Evolutionary conservation across 2,888 invertebrate species (phyloP), one percentile per base, ranked within the genome.

Genomic region (Pseudococcus viburni): DNA sequence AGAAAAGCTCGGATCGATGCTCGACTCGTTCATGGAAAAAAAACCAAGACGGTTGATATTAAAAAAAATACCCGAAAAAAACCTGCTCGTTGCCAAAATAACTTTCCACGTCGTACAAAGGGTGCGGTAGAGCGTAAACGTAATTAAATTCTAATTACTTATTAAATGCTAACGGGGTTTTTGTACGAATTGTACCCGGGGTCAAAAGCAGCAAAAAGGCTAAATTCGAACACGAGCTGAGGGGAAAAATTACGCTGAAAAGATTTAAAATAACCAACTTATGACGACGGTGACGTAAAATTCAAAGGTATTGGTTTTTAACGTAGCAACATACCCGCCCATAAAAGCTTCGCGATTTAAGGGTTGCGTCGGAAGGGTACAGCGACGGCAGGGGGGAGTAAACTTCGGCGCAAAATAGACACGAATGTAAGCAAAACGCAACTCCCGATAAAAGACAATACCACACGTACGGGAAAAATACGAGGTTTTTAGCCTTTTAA

Each of bases 141-240:
- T 85, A 59, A 85, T 55, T 48, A 51, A 80, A 80, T 80, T 80
- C 39, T 80, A 80, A 80, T 80, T 80, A 80, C 42, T 80, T 80
- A 42, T 39, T 80, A 80, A 80, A 80, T 39, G 80, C 33, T 80
- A 80, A 80, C 33, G 33, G 42, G 9, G 68, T 68, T 68, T 12
- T 12, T 26, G 11, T 26, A 26, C 26, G 68, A 68, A 68, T 26
- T 26, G 26, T 59, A 59, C 59, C 59, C n/a, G 59, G n/a, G 59
- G 59, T 59, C n/a, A 59, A 59, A 59, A 51, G 48, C 8, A 51
- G 15, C 42, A 51, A 51, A 51, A 51, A 51, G 48, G 59, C 59
- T 7, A 59, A 59, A 59, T n/a, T 6, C 17, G 15, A 59, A n/a
- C 48, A 51, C 12, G 48, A 15, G 15, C 48, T 12, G 4, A 51